Conservation (phyloP, 2,888 invertebrate genomes). For the Periphyllus acericola region DNA sequence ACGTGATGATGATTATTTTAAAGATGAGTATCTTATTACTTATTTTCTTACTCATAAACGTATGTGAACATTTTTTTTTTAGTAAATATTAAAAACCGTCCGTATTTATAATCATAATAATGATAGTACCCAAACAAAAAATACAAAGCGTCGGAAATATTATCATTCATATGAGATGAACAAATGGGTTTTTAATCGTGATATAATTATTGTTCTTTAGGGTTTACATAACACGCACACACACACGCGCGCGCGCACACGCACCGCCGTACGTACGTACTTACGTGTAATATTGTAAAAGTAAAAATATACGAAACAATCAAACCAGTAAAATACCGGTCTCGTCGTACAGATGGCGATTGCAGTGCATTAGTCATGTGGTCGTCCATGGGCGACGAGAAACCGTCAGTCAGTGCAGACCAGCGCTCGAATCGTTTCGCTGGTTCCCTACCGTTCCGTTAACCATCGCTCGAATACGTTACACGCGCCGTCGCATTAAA, state of each 20-base stretch:
- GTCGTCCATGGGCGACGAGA: conserved; percentile 46
- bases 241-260: neutral
- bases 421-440: conserved; percentile 54
- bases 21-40: no score
- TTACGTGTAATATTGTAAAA: no score
- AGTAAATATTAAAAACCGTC: neutral
- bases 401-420: conserved; percentile 59
- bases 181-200: neutral
- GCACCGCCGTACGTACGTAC: neutral
- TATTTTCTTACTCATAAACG: no score
- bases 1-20: no score
- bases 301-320: conserved; percentile 8
- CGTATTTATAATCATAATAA: neutral
- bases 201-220: neutral
- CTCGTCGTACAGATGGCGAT: conserved; percentile 54
- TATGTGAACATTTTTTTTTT: no score
- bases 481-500: conserved; percentile 27
- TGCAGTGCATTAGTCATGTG: conserved; percentile 51
- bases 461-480: conserved; percentile 24
- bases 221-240: neutral
- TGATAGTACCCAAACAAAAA: neutral
- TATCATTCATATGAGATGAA: neutral
- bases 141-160: neutral
- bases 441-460: conserved; percentile 32
- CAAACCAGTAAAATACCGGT: conserved; percentile 10